phyloP scores from a whole-genome alignment of 1,140 invertebrate genomes.

The Mercenaria mercenaria region DNA sequence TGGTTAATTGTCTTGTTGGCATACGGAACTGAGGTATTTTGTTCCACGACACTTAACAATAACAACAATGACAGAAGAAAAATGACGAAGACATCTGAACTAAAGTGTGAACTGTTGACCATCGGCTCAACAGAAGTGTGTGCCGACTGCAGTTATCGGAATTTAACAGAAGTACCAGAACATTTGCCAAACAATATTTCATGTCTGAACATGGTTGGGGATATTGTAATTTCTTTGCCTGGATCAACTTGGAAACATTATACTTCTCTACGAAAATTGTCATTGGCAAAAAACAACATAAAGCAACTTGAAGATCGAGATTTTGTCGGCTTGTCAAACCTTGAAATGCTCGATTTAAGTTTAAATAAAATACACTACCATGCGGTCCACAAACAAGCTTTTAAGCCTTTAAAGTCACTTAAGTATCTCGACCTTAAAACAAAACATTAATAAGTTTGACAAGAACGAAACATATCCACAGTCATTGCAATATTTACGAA shows the following conservation, averaged over 20 bases:
- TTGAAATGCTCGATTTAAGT: constrained; percentile 11
- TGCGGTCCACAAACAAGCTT: not conserved
- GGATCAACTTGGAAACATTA: not conserved
- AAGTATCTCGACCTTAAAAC: constrained; percentile 4
- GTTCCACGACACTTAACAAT: no score
- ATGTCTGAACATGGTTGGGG: not conserved
- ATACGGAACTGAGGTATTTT: no score
- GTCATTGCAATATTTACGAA: not conserved
- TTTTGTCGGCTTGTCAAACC: not conserved
- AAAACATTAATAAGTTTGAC: not conserved
- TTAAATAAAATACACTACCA: not conserved
- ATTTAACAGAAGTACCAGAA: not conserved
- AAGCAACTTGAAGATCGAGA: not conserved
- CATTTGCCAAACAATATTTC: not conserved
- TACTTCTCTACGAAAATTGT: not conserved
- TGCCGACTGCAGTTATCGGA: not conserved
- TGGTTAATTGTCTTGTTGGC: no score
- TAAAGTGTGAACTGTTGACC: no score
- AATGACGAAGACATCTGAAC: no score
- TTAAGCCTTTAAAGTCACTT: not conserved
- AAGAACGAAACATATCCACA: not conserved
- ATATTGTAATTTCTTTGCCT: not conserved
- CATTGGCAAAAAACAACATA: not conserved
- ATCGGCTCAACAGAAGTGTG: not conserved
- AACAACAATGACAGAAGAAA: no score